Conservation (phyloP, 2,888 invertebrate species). For the Molanna angustata region DNA sequence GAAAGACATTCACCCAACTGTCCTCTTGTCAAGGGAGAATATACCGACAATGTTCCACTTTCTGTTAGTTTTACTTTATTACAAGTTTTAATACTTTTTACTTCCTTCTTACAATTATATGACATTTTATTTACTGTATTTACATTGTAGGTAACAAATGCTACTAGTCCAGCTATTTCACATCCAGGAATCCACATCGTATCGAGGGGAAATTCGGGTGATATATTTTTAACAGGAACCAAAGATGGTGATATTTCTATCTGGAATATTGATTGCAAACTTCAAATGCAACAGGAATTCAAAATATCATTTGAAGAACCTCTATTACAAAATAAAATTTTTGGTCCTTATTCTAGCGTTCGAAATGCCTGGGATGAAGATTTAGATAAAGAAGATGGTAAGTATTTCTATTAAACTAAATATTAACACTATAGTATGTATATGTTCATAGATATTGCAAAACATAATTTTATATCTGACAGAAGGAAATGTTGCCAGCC, state of each 20-base stretch:
- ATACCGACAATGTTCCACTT: slow-evolving; percentile 92
- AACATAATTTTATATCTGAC: too few species aligned
- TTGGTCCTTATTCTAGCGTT: slow-evolving; percentile 28
- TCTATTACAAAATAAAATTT: slow-evolving; percentile 26
- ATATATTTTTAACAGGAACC: slow-evolving; percentile 58
- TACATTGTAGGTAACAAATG: slow-evolving; percentile 62
- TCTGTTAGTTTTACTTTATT: slow-evolving; percentile 49
- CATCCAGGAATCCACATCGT: slow-evolving; percentile 55
- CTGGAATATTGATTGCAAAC: slow-evolving; percentile 79
- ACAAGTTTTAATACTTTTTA: background rate
- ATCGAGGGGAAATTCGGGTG: slow-evolving; percentile 60
- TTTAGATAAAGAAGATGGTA: slow-evolving; percentile 13
- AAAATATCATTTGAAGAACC: slow-evolving; percentile 51
- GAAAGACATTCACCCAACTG: slow-evolving; percentile 92
- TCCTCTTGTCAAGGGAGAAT: slow-evolving; percentile 91
- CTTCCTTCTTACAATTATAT: too few species aligned
- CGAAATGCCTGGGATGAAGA: slow-evolving; percentile 28
- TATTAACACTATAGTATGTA: too few species aligned
- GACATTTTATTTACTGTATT: background rate
- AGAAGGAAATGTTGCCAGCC: too few species aligned
- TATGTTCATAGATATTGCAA: too few species aligned
- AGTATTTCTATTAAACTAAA: too few species aligned
- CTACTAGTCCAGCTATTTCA: slow-evolving; percentile 72
- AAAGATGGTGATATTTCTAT: slow-evolving; percentile 69
- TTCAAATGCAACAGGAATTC: slow-evolving; percentile 66